Evolutionary conservation across 2,888 invertebrate species (phyloP), one percentile per base, ranked within the genome.

Genomic region (Thymelicus acteon): DNA sequence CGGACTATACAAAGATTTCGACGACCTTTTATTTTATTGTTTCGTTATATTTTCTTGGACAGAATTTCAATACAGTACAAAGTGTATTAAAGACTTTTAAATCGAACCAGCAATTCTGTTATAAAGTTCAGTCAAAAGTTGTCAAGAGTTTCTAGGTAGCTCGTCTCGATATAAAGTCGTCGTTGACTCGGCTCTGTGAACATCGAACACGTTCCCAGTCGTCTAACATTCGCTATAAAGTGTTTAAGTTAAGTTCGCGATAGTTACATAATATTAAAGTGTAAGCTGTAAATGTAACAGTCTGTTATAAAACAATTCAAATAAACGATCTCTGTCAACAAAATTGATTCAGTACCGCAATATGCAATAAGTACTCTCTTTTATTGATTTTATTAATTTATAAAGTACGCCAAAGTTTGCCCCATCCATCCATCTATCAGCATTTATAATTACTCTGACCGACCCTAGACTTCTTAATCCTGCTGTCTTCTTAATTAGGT

Each of bases 21-120:
- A 37, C 2, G 31, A 57, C 31, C 10, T 31, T 31, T 15, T 12
- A 31, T 31, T 60, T 6, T 6, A 60, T 15, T 60, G n/a, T n/a
- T 39, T 39, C n/a, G 6, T 54, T 12, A 24, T 12, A 57, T 60
- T 60, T 60, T 60, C 39, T 60, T 60, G 39, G 15, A 40, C 31
- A 57, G 12, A 57, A 40, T 60, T 40, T 40, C 8, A 15, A 40
- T 1, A 39, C 7, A 24, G 40, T 40, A 40, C 15, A 60, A 60
- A 40, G 40, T 60, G 39, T 60, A 60, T 60, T 40, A 40, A 40
- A 60, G 7, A 60, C 31, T 60, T 60, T 39, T 40, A 40, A 60
- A 60, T 60, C 60, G 60, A 60, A 60, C 58, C n/a, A 40, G 60
- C n/a, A 40, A 60, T 60, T 60, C 60, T 40, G 39, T 40, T 60